phyloP scores from a whole-genome alignment of 2,888 invertebrate species.

The Harmothoe impar region DNA sequence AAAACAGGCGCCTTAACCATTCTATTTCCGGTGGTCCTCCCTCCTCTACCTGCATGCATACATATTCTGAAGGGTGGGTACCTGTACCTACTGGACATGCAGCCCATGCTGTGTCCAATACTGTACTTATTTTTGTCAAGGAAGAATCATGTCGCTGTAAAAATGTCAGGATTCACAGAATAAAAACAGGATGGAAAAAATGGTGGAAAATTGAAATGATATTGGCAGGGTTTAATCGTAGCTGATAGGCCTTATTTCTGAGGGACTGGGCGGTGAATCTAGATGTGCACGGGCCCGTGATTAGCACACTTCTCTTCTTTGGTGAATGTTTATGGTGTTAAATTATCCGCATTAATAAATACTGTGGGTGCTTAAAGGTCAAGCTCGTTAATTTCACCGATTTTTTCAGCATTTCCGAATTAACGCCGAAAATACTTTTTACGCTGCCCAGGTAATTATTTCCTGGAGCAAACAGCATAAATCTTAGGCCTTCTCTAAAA shows the following conservation, averaged over 20 bases:
- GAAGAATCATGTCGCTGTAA: neutral
- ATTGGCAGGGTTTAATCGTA: neutral
- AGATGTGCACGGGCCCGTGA: neutral
- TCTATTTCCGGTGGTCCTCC: too few species aligned
- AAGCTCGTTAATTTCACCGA: neutral
- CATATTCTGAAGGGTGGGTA: too few species aligned
- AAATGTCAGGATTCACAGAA: neutral
- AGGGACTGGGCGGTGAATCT: neutral
- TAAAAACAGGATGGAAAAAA: neutral
- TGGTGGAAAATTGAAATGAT: neutral
- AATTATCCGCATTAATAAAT: slow-evolving; percentile 33
- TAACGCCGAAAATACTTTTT: neutral
- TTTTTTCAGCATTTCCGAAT: neutral
- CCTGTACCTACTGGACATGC: neutral
- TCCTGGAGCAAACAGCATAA: neutral
- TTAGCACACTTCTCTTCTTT: slow-evolving; percentile 9
- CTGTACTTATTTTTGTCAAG: neutral
- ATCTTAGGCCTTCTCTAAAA: neutral
- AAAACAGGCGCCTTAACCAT: slow-evolving; percentile 35
- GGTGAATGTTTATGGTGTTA: slow-evolving; percentile 1
- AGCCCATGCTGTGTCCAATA: neutral
- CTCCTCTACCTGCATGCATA: too few species aligned
- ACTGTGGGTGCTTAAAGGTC: neutral
- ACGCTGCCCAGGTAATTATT: neutral
- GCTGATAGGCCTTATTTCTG: slow-evolving; percentile 16